These are phyloP conservation scores for Cosmia pyralina DNA, from an alignment of 2,888 invertebrate genomes.

Conservation along the genomic window DNA sequence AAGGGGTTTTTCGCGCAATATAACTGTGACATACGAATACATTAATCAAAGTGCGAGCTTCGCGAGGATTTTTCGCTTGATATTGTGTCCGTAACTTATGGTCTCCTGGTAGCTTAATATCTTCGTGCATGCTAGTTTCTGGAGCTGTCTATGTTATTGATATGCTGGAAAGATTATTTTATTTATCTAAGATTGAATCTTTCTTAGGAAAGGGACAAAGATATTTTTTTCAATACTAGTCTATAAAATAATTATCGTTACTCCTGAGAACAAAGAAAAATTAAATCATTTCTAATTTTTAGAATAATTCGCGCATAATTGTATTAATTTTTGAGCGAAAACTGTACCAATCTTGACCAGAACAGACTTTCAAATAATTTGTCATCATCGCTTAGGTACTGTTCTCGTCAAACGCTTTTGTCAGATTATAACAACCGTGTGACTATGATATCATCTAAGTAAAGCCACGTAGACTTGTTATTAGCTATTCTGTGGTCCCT, in stretches of 20 bases:
- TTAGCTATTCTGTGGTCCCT: constrained; percentile 58
- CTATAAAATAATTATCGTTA: neutral
- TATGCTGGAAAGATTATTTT: constrained; percentile 37
- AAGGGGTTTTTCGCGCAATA: constrained; percentile 82
- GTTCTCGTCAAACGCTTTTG: constrained; percentile 18
- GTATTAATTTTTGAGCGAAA: neutral
- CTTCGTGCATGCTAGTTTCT: constrained; percentile 69
- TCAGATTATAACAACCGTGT: constrained; percentile 23
- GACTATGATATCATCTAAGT: constrained; percentile 30
- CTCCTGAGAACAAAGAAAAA: neutral
- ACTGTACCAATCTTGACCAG: neutral
- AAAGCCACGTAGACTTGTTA: constrained; percentile 59
- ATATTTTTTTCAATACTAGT: neutral
- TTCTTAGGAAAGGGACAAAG: neutral
- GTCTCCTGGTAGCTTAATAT: constrained; percentile 75
- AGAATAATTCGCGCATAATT: too few relatives aligned
- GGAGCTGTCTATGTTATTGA: constrained; percentile 48
- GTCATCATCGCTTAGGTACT: neutral
- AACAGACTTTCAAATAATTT: neutral
- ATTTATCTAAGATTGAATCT: constrained; percentile 3
- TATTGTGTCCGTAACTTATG: constrained; percentile 86
- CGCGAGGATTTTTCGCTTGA: constrained; percentile 75
- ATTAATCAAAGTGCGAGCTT: constrained; percentile 86
- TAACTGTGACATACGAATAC: constrained; percentile 87
- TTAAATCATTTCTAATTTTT: neutral